These are phyloP conservation scores for Xylota sylvarum DNA, from an alignment of 2,888 invertebrate species.

Conservation along the genomic window DNA sequence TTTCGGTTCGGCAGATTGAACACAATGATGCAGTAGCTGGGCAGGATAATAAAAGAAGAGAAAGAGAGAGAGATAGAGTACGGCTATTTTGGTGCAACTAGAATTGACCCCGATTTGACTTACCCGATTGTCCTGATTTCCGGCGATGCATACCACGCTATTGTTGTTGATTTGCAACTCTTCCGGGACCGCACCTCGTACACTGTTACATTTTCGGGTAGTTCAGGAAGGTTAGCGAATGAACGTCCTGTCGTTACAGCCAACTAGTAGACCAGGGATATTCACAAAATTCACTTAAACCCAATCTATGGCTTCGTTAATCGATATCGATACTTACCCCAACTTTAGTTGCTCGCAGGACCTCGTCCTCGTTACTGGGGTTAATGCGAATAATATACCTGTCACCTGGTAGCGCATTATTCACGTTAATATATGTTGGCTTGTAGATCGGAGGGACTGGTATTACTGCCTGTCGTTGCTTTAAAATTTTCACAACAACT, in stretches of 20 bases:
- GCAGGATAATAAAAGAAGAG: not conserved
- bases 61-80: not conserved
- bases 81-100: not conserved
- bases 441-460: slow-evolving; percentile 84
- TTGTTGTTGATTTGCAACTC: slow-evolving; percentile 86
- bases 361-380: slow-evolving; percentile 86
- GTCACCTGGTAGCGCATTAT: slow-evolving; percentile 82
- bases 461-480: slow-evolving; percentile 83
- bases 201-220: slow-evolving; percentile 86
- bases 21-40: slow-evolving; percentile 84
- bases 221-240: slow-evolving; percentile 85
- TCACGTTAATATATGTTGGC: slow-evolving; percentile 85
- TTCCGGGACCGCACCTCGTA: slow-evolving; percentile 85
- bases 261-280: slow-evolving; percentile 82
- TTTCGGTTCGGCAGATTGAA: slow-evolving; percentile 83
- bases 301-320: slow-evolving; percentile 26
- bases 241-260: slow-evolving; percentile 85
- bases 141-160: slow-evolving; percentile 87
- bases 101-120: slow-evolving; percentile 67
- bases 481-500: slow-evolving; percentile 85
- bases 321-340: slow-evolving; percentile 83
- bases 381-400: slow-evolving; percentile 86
- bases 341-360: slow-evolving; percentile 85
- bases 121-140: slow-evolving; percentile 84
- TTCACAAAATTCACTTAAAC: slow-evolving; percentile 33